Evolutionary conservation across 2,797 vertebrate genomes (phyloP).

Genomic region (Rousettus madagascariensis): DNA sequence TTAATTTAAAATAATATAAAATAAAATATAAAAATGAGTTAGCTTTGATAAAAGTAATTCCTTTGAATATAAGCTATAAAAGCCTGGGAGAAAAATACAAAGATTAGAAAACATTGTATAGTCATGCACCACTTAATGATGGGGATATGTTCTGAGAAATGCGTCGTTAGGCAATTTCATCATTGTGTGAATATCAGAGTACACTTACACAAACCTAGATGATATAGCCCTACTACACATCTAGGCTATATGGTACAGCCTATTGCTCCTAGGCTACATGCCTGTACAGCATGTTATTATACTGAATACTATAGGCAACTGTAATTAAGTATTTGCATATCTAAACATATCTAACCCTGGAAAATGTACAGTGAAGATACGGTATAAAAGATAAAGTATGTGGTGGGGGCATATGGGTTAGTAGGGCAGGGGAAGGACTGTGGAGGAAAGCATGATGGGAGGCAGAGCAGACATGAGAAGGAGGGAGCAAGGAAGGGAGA

Average conservation of each 20-base stretch:
- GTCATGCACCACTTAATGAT: background rate
- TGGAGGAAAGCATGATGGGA: background rate
- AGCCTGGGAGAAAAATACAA: conserved; percentile 45
- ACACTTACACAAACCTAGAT: background rate
- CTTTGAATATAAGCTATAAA: conserved; percentile 47
- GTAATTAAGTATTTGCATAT: background rate
- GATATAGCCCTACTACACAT: background rate
- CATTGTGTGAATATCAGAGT: background rate
- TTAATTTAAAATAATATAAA: background rate
- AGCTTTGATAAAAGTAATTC: conserved; percentile 15
- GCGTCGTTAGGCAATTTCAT: background rate
- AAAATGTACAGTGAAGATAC: background rate
- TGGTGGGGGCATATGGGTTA: background rate
- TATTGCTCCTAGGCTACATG: background rate
- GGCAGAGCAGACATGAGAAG: background rate
- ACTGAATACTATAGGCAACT: background rate
- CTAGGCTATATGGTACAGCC: background rate
- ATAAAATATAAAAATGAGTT: background rate
- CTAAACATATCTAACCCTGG: background rate
- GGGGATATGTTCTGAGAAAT: background rate
- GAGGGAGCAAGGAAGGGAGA: background rate
- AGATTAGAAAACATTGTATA: conserved; percentile 45
- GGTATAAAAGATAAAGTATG: background rate
- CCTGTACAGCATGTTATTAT: background rate
- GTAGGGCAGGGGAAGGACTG: background rate